Base-by-base conservation (phyloP, 2,797 vertebrate species). In the Pangasius krempfi region DNA sequence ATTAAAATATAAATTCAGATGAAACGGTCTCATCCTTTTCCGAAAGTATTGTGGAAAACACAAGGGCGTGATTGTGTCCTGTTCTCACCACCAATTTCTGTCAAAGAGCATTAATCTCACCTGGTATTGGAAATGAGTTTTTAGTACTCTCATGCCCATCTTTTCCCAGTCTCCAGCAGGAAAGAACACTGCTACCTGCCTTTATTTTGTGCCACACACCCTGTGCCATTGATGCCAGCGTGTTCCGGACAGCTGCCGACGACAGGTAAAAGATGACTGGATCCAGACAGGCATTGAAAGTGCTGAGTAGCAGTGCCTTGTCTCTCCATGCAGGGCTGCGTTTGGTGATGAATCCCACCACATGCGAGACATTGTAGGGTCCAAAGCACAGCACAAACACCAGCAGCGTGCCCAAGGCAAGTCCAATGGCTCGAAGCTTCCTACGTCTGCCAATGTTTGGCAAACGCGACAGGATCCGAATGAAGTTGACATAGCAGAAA, bases 201-300 rank as follows among this genome's bases (percentile, higher is more conserved):
- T 85, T 82, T 2, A 96, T 72, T 44, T 64, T 92, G 7, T 78
- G 81, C 90, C 90, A 93, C 37, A 95, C 87, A 58, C 92, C 93
- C 84, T 89, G 25, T 1, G 90, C 85, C 87, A 96, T 25, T 0
- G 76, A 89, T 0, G 93, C 90, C 2, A 97, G 94, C 0, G 90
- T 93, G 13, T 91, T 94, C 56, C 97, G 95, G 84, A 98, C 94
- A 0, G 96, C 96, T 0, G 97, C 92, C 0, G 97, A 98, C 0
- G 97, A 98, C 89, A 98, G 96, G 90, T 98, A 98, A 94, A 98
- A 98, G 78, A 98, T 97, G 0, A 97, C 85, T 0, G 98, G 98
- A 91, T 98, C 98, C 27, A 98, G 93, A 40, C 96, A 97, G 25
- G 97, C 95, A 0, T 98, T 98, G 88, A 98, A 97, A 12, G 97